phyloP scores from a whole-genome alignment of 2,113 vertebrate genomes.

The Chionodraco myersi region DNA sequence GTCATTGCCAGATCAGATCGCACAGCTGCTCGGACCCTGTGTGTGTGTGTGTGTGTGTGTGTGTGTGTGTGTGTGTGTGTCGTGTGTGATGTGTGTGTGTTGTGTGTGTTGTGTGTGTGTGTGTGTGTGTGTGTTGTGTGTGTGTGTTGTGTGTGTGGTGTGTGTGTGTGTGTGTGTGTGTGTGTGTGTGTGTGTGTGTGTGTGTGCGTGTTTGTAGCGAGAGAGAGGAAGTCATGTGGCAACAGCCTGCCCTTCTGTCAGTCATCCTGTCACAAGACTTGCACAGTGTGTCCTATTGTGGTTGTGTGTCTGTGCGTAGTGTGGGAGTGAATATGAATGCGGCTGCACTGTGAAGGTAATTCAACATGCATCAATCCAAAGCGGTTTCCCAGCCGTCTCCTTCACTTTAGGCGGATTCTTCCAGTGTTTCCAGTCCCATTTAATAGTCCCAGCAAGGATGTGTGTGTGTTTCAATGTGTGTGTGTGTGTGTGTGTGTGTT shows the following conservation, averaged over 20 bases:
- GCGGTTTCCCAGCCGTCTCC: conserved; percentile 56
- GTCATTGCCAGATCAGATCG: conserved; percentile 57
- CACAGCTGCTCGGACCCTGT: conserved; percentile 65
- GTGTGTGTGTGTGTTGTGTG: conserved; percentile 38
- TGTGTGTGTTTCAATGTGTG: conserved; percentile 8
- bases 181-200: conserved; percentile 35
- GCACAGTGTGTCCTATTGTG: conserved; percentile 63
- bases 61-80: conserved; percentile 35
- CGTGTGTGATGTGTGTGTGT: conserved; percentile 33
- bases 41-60: conserved; percentile 37
- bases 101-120: conserved; percentile 35
- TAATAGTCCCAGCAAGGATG: conserved; percentile 59
- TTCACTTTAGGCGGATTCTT: conserved; percentile 72
- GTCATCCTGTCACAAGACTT: conserved; percentile 79
- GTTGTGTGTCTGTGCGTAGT: conserved; percentile 2
- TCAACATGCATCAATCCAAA: conserved; percentile 37
- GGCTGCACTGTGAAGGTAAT: conserved; percentile 39
- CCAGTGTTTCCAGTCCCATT: conserved; percentile 68
- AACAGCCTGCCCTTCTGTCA: conserved; percentile 73
- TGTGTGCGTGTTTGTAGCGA: conserved; percentile 18
- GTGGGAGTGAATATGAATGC: conserved; percentile 11
- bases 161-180: conserved; percentile 35
- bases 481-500: conserved; percentile 13
- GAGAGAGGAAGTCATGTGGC: conserved; percentile 71
- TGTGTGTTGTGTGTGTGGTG: conserved; percentile 9